Percentiles rank a stretch among this genome's conserved stretches.
Evolutionary conservation across 2,888 invertebrate genomes (phyloP).

Genomic region (Clistopyga incitator): DNA sequence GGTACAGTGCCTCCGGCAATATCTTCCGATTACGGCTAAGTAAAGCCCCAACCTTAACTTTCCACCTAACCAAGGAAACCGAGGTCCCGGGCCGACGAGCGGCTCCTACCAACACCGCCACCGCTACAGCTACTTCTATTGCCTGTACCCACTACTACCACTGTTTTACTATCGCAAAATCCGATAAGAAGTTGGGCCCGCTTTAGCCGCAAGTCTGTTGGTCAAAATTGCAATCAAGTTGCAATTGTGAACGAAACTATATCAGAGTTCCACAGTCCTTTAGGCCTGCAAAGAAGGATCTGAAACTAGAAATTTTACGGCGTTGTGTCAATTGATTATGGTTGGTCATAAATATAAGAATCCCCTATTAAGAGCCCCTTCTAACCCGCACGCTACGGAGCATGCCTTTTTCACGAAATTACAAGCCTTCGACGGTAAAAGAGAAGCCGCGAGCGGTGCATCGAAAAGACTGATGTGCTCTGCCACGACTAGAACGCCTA

Average conservation of each 20-base stretch:
- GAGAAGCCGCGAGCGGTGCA: constrained; percentile 7
- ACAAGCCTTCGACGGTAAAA: constrained; percentile 32
- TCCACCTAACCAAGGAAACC: constrained; percentile 65
- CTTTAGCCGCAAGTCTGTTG: constrained; percentile 62
- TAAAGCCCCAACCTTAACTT: constrained; percentile 77
- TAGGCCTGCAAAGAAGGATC: background rate
- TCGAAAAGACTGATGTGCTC: constrained; percentile 9
- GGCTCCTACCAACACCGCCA: constrained; percentile 28
- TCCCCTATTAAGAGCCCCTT: constrained; percentile 30
- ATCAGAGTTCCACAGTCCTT: constrained; percentile 24
- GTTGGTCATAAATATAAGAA: constrained; percentile 37
- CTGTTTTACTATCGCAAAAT: constrained; percentile 69
- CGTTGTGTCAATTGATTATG: constrained; percentile 52
- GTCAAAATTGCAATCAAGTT: constrained; percentile 79
- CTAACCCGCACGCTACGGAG: background rate
- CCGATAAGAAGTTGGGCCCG: constrained; percentile 72
- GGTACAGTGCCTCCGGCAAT: constrained; percentile 83
- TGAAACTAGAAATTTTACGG: constrained; percentile 24
- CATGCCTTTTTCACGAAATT: constrained; percentile 40
- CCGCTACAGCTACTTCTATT: constrained; percentile 51
- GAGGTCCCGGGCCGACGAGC: constrained; percentile 58
- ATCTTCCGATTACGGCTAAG: constrained; percentile 84
- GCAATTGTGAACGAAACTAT: constrained; percentile 72
- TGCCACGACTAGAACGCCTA: constrained; percentile 12
- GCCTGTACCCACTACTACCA: constrained; percentile 43